Percentiles rank a stretch among this genome's conserved stretches.
phyloP scores from a whole-genome alignment of 2,113 vertebrate species.

The Nymphicus hollandicus region DNA sequence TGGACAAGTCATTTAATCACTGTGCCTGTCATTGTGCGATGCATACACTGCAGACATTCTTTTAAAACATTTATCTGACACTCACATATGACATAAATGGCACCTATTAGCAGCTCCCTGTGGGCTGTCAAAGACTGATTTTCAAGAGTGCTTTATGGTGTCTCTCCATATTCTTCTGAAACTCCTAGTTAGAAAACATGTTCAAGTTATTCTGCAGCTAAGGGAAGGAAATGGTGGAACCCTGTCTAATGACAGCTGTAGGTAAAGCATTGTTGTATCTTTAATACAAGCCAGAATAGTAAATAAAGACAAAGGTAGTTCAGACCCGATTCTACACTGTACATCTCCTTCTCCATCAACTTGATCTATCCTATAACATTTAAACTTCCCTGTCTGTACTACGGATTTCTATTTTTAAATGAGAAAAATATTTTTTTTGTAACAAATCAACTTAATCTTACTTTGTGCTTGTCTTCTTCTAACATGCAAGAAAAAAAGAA shows the following conservation, averaged over 20 bases:
- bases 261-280: not conserved
- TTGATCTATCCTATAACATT: not conserved
- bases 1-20: not conserved
- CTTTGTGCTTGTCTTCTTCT: not conserved
- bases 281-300: not conserved
- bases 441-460: not conserved
- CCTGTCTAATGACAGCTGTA: not conserved
- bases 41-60: not conserved
- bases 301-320: not conserved
- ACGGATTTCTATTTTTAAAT: not conserved
- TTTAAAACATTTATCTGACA: not conserved
- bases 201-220: not conserved
- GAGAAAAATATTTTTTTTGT: not conserved
- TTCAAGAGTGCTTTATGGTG: not conserved
- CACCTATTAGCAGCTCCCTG: not conserved
- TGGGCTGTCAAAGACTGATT: not conserved
- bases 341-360: not conserved
- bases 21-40: not conserved
- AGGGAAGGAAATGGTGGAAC: not conserved
- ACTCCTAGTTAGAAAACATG: not conserved
- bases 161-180: not conserved
- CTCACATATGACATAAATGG: not conserved
- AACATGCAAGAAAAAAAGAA: not conserved
- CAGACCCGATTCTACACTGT: not conserved
- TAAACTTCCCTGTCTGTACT: not conserved